phyloP scores from a whole-genome alignment of 1,140 invertebrate genomes.

The Thalassaphorura encarpata region DNA sequence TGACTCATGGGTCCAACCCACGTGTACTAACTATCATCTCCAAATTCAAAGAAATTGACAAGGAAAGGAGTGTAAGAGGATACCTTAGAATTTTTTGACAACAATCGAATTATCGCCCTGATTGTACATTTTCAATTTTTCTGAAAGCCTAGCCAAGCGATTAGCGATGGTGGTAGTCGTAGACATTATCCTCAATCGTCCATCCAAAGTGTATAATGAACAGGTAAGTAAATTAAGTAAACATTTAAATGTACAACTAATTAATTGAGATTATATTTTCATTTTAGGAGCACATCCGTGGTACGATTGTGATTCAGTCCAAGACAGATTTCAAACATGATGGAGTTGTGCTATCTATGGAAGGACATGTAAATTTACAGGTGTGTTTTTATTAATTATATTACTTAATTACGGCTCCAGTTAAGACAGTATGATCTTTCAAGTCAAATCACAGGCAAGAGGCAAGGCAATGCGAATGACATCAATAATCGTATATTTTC shows the following conservation, averaged over 20 bases:
- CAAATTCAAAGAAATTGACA: too few relatives aligned
- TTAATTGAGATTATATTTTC: background rate
- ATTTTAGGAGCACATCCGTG: conserved; percentile 64
- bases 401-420: background rate
- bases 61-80: too few relatives aligned
- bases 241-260: background rate
- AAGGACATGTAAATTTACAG: conserved; percentile 81
- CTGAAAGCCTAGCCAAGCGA: too few relatives aligned
- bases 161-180: conserved; percentile 35
- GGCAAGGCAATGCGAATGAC: too few relatives aligned
- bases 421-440: too few relatives aligned
- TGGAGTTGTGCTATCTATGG: conserved; percentile 72
- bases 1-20: too few relatives aligned
- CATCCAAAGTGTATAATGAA: conserved; percentile 28
- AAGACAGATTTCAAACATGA: conserved; percentile 78
- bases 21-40: too few relatives aligned
- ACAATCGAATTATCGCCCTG: too few relatives aligned
- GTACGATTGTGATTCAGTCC: conserved; percentile 66
- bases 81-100: too few relatives aligned
- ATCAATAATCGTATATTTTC: too few relatives aligned
- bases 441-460: too few relatives aligned
- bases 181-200: conserved; percentile 19
- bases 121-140: too few relatives aligned
- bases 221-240: conserved; percentile 11
- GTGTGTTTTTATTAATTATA: conserved; percentile 4